These are phyloP conservation scores for Ariopsis seemanni DNA, from an alignment of 2,113 vertebrate genomes.

Conservation along the genomic window DNA sequence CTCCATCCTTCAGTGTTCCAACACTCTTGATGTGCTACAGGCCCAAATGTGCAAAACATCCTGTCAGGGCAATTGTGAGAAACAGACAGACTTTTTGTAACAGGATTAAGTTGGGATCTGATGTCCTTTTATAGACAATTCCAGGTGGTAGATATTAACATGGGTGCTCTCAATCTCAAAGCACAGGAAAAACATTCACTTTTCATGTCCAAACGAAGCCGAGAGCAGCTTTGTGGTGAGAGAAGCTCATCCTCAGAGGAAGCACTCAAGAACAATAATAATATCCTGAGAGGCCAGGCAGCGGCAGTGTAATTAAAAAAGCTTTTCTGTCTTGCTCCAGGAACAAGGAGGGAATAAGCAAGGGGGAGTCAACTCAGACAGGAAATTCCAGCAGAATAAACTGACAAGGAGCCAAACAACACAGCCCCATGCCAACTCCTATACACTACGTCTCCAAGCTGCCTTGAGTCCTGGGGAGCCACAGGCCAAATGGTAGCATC, in stretches of 20 bases:
- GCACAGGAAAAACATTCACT: conserved; percentile 60
- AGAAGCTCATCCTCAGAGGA: conserved; percentile 81
- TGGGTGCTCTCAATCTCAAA: conserved; percentile 51
- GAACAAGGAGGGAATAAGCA: conserved; percentile 57
- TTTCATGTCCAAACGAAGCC: conserved; percentile 64
- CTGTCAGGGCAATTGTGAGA: conserved; percentile 53
- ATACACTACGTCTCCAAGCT: conserved; percentile 62
- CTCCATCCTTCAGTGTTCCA: no score
- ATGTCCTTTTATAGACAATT: conserved; percentile 65
- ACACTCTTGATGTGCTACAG: not conserved
- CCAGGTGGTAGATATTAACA: conserved; percentile 68
- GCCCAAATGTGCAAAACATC: conserved; percentile 58
- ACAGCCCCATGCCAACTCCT: conserved; percentile 79
- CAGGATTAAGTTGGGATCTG: conserved; percentile 56
- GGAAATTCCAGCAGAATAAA: conserved; percentile 90
- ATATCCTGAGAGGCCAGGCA: conserved; percentile 82
- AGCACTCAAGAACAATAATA: conserved; percentile 87
- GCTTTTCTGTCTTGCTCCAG: conserved; percentile 76
- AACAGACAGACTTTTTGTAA: conserved; percentile 48
- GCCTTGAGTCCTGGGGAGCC: conserved; percentile 58
- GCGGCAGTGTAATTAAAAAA: conserved; percentile 80
- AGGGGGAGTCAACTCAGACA: conserved; percentile 80
- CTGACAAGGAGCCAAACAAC: conserved; percentile 84
- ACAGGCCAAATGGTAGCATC: conserved; percentile 51
- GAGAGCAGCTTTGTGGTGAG: conserved; percentile 66